A percentile compares a stretch with the other conserved stretches of the same genome.
These are phyloP conservation scores for Rhizomys pruinosus DNA, from an alignment of 2,113 vertebrate species.

Conservation along the genomic window DNA sequence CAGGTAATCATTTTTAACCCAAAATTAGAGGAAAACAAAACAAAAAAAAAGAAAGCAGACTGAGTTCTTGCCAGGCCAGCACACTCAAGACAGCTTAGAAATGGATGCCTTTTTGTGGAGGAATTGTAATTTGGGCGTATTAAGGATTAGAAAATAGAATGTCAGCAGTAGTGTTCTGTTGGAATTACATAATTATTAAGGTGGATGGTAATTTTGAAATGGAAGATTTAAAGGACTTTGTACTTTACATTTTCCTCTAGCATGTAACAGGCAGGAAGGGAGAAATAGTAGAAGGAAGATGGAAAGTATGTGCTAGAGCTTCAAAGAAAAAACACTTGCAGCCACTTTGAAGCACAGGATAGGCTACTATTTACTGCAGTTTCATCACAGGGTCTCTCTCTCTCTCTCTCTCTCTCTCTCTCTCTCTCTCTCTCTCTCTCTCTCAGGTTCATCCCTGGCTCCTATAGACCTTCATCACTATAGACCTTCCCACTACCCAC, in stretches of 20 bases:
- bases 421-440: neutral
- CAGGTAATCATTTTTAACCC: neutral
- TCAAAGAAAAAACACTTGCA: neutral
- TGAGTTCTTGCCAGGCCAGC: neutral
- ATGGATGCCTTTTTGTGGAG: neutral
- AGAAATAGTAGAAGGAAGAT: neutral
- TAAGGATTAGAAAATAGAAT: constrained; percentile 34
- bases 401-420: neutral
- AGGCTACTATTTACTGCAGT: neutral
- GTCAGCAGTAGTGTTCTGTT: neutral
- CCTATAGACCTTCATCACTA: neutral
- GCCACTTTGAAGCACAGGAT: neutral
- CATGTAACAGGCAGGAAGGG: neutral
- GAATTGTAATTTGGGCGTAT: neutral
- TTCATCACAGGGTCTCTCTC: neutral
- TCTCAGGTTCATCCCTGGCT: neutral
- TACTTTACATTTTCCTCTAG: neutral
- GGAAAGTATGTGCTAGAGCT: neutral
- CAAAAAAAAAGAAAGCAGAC: neutral
- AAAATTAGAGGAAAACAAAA: neutral
- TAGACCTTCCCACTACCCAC: neutral
- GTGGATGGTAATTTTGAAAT: constrained; percentile 19
- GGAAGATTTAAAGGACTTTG: constrained; percentile 29
- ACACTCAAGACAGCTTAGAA: neutral
- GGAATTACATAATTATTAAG: neutral